Evolutionary conservation across 92 coral and sea anemone species (phyloP).

Genomic region (Epizoanthus scotinus): DNA sequence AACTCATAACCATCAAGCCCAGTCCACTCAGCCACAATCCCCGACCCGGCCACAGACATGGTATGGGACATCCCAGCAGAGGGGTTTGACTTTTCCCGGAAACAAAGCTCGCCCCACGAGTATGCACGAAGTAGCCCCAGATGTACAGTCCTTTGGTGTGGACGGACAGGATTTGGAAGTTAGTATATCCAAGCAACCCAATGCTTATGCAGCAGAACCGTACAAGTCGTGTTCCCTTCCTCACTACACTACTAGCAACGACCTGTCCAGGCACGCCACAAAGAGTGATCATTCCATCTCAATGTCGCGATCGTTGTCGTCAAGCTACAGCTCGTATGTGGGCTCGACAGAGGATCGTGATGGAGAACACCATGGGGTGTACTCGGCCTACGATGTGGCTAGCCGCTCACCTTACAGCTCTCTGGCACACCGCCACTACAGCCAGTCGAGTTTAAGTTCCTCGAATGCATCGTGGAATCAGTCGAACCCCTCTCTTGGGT

Average conservation of each 20-base stretch:
- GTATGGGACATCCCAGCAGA: slow-evolving; percentile 55
- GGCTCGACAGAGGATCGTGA: slow-evolving; percentile 80
- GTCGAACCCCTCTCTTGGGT: slow-evolving; percentile 53
- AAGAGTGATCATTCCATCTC: slow-evolving; percentile 38
- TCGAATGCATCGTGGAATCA: slow-evolving; percentile 89
- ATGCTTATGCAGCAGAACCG: slow-evolving; percentile 36
- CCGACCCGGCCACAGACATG: slow-evolving; percentile 57
- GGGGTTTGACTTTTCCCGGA: slow-evolving; percentile 15
- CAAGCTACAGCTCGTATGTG: slow-evolving; percentile 80
- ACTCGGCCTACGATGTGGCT: slow-evolving; percentile 85
- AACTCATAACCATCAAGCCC: not conserved
- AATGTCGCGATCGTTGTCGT: slow-evolving; percentile 71
- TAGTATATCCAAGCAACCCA: not conserved
- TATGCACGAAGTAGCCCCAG: slow-evolving; percentile 65
- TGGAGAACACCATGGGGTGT: slow-evolving; percentile 77
- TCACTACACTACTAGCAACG: not conserved
- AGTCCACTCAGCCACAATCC: not conserved
- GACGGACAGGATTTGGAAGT: not conserved
- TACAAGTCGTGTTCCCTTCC: slow-evolving; percentile 15
- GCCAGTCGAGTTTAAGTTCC: slow-evolving; percentile 90
- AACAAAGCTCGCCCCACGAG: slow-evolving; percentile 61
- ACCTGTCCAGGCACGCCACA: not conserved
- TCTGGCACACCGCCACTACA: slow-evolving; percentile 54
- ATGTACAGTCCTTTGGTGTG: not conserved
- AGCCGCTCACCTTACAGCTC: slow-evolving; percentile 81